Conservation (phyloP, 2,888 invertebrate genomes). For the Pilophorus perplexus region DNA sequence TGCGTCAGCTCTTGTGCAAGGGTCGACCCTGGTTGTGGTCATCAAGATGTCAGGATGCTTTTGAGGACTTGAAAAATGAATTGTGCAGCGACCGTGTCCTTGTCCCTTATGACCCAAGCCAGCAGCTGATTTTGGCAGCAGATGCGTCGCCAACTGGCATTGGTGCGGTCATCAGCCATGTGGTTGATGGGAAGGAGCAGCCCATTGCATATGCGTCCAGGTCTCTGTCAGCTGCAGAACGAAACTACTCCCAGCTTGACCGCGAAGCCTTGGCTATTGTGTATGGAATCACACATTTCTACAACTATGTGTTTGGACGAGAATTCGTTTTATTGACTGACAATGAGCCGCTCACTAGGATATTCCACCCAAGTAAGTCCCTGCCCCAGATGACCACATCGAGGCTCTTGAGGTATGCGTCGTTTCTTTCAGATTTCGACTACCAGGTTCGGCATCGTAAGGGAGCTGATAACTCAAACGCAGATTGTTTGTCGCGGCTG, state of each 20-base stretch:
- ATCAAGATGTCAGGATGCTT: conserved; percentile 46
- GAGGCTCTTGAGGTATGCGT: conserved; percentile 23
- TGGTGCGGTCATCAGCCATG: conserved; percentile 39
- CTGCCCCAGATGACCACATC: conserved; percentile 19
- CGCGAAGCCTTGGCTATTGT: conserved; percentile 25
- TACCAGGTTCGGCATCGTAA: conserved; percentile 1
- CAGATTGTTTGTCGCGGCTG: conserved; percentile 40
- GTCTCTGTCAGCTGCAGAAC: conserved; percentile 50
- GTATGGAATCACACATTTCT: neutral
- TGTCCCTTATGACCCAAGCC: conserved; percentile 45
- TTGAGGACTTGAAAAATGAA: conserved; percentile 46
- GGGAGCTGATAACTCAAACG: conserved; percentile 35
- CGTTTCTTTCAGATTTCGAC: conserved; percentile 26
- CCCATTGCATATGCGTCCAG: conserved; percentile 46
- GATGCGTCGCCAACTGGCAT: conserved; percentile 44
- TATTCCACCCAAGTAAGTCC: conserved; percentile 23
- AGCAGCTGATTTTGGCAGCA: conserved; percentile 44
- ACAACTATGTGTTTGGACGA: conserved; percentile 27
- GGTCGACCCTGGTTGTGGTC: conserved; percentile 45
- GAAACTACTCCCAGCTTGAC: conserved; percentile 46
- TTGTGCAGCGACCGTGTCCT: conserved; percentile 46
- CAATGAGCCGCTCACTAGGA: conserved; percentile 28
- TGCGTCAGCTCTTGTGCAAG: conserved; percentile 43
- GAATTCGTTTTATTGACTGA: conserved; percentile 22
- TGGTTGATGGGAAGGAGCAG: conserved; percentile 33